These are phyloP conservation scores for Erinaceus europaeus DNA, from an alignment of 2,113 vertebrate genomes.

Conservation along the genomic window DNA sequence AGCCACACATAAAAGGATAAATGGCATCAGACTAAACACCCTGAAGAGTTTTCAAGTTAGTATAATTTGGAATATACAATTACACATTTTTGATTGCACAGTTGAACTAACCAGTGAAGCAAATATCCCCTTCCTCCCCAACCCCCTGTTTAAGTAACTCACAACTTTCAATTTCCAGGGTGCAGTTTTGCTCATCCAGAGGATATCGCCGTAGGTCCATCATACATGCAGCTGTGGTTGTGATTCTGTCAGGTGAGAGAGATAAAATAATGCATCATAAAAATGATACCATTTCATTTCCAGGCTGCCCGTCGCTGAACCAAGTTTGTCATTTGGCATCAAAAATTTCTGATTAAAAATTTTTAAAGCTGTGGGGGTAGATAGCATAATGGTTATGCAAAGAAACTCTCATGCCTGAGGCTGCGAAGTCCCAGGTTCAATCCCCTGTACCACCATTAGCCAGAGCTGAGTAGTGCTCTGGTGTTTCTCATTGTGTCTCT, in stretches of 20 bases:
- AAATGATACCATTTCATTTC: not conserved
- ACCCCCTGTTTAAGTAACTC: constrained; percentile 79
- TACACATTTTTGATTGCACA: not conserved
- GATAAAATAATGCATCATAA: constrained; percentile 3
- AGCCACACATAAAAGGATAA: not conserved
- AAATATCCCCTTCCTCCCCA: constrained; percentile 28
- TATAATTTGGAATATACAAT: not conserved
- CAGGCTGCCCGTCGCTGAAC: not conserved
- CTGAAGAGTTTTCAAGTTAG: not conserved
- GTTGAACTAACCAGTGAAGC: not conserved
- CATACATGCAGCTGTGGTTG: constrained; percentile 96
- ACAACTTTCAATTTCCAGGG: constrained; percentile 96
- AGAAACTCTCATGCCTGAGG: too few relatives aligned
- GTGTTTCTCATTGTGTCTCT: too few relatives aligned
- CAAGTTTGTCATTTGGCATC: not conserved
- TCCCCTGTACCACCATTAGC: too few relatives aligned
- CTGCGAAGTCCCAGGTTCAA: too few relatives aligned
- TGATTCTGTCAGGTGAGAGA: constrained; percentile 84
- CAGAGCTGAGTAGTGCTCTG: too few relatives aligned
- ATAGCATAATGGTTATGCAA: too few relatives aligned
- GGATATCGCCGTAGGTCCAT: constrained; percentile 96
- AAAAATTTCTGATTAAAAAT: not conserved
- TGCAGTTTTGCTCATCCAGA: constrained; percentile 95
- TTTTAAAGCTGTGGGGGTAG: too few relatives aligned
- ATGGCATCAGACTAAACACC: not conserved